phyloP scores from a whole-genome alignment of 2,888 invertebrate genomes.

The Dynastes maya region DNA sequence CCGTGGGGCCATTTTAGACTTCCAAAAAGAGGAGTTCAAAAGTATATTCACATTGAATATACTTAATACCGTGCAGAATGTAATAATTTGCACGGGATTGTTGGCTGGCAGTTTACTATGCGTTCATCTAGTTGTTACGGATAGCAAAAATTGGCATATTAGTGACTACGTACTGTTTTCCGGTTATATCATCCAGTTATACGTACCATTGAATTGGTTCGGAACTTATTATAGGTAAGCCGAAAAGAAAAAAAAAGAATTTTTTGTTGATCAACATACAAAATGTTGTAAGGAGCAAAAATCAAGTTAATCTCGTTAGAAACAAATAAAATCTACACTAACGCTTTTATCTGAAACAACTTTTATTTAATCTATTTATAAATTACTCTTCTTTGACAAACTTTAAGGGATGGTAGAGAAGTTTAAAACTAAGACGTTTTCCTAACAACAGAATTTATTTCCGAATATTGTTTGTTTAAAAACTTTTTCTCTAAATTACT shows the following conservation, averaged over 20 bases:
- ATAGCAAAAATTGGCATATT: conserved; percentile 80
- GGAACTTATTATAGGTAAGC: conserved; percentile 96
- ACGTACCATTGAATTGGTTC: conserved; percentile 97
- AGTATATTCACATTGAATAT: conserved; percentile 89
- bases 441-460: too few relatives aligned
- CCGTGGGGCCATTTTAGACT: conserved; percentile 86
- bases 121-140: conserved; percentile 85
- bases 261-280: too few relatives aligned
- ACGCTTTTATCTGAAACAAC: too few relatives aligned
- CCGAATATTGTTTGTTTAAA: too few relatives aligned
- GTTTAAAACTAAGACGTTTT: too few relatives aligned
- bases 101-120: conserved; percentile 91
- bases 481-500: too few relatives aligned
- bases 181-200: conserved; percentile 94
- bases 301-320: too few relatives aligned
- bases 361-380: too few relatives aligned
- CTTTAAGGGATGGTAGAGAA: too few relatives aligned
- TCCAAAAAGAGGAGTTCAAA: conserved; percentile 91
- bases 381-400: too few relatives aligned
- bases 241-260: conserved; percentile 18
- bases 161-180: conserved; percentile 98
- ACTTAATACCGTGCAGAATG: conserved; percentile 92
- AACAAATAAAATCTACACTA: too few relatives aligned
- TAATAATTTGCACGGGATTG: conserved; percentile 90
- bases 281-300: too few relatives aligned